Evolutionary conservation across 2,888 invertebrate species (phyloP), one percentile per base, ranked within the genome.

Genomic region (Lypha dubia): DNA sequence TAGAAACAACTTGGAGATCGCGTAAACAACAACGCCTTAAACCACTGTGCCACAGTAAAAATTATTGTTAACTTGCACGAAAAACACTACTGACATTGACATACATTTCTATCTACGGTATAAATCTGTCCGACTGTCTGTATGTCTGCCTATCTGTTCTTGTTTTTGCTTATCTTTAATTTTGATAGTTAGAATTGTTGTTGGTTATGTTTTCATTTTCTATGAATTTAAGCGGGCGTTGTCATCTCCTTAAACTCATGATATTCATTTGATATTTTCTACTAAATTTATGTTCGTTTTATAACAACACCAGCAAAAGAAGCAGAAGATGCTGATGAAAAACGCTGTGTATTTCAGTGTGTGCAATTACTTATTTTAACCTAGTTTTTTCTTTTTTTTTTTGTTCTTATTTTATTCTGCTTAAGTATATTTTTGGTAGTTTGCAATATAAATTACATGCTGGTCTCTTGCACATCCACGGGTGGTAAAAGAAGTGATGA

Each of bases 311-410:
- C n/a, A n/a, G n/a, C n/a, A n/a, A n/a, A n/a, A n/a, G n/a, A n/a
- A n/a, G n/a, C n/a, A n/a, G n/a, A n/a, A n/a, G n/a, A n/a, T n/a
- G n/a, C n/a, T n/a, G n/a, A 38, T 9, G n/a, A 41, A 13, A 35
- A 32, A 32, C 20, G n/a, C 4, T 9, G 11, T 35, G 13, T 22
- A 35, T 20, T 58, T 60, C 35, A 60, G 20, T 35, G 35, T 46
- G 35, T 46, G 63, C 65, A 68, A 83, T 74, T 84, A 68, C 62
- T 74, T 49, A 51, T 77, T 74, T 77, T 81, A 84, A 84, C 81
- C 84, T 77, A 84, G 81, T 67, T 84, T 49, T 20, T 41, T 65
- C n/a, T n/a, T 5, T 24, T 62, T 84, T 41, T 17, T 28, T 58
- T 24, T 24, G 5, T 51, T 62, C 3, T 84, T 41, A 15, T 28